These are phyloP conservation scores for Drosophila tani DNA, from an alignment of 1,140 invertebrate species.

Conservation along the genomic window DNA sequence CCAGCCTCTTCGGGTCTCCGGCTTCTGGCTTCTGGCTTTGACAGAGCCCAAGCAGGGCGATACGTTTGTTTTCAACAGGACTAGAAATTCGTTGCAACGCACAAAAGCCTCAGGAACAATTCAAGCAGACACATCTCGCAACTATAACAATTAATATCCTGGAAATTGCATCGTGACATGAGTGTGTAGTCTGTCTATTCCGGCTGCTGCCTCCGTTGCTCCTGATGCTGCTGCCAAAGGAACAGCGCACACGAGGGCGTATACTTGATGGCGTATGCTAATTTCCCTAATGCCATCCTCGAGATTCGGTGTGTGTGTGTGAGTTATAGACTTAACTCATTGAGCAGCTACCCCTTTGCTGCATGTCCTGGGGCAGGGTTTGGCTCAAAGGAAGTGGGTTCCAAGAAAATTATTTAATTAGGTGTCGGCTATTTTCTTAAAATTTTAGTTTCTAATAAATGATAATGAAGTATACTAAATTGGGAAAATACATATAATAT, in stretches of 20 bases:
- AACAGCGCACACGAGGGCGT: conserved; percentile 65
- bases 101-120: conserved; percentile 82
- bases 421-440: background rate
- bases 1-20: conserved; percentile 3
- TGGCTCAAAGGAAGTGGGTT: conserved; percentile 7
- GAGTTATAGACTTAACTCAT: conserved; percentile 60
- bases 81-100: conserved; percentile 78
- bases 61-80: conserved; percentile 82
- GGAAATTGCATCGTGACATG: conserved; percentile 55
- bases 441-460: background rate
- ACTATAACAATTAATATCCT: conserved; percentile 84
- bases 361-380: background rate
- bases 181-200: conserved; percentile 56
- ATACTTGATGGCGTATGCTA: conserved; percentile 78
- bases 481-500: background rate
- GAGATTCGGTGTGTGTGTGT: conserved; percentile 35
- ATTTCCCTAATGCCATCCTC: conserved; percentile 67
- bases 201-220: conserved; percentile 31
- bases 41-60: conserved; percentile 63
- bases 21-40: conserved; percentile 52
- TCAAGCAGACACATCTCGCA: conserved; percentile 81
- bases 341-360: conserved; percentile 28
- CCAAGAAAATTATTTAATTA: conserved; percentile 36
- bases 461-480: background rate
- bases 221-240: conserved; percentile 37